These are phyloP conservation scores for Teleiodes luculella DNA, from an alignment of 2,888 invertebrate genomes.

Conservation along the genomic window DNA sequence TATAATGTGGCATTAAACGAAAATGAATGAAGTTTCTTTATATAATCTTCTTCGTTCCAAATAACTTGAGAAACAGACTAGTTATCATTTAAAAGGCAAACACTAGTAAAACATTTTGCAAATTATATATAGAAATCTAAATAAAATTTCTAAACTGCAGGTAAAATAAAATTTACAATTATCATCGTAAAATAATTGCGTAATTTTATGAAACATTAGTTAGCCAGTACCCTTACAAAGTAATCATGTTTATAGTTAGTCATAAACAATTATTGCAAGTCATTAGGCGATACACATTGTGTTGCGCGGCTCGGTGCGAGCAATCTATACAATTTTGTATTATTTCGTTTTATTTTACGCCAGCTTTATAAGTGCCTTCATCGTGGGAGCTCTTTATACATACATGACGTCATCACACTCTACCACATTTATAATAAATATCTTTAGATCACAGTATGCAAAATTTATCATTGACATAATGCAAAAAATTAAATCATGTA, in stretches of 20 bases:
- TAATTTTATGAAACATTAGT: constrained; percentile 7
- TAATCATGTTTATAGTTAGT: constrained; percentile 13
- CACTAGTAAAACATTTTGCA: neutral
- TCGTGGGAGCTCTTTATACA: neutral
- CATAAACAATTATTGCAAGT: constrained; percentile 13
- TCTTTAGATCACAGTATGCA: no score
- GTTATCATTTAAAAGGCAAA: neutral
- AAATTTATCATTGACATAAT: no score
- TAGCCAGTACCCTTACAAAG: constrained; percentile 7
- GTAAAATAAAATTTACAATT: constrained; percentile 1
- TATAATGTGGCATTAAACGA: constrained; percentile 37
- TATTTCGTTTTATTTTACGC: neutral
- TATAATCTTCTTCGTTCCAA: neutral
- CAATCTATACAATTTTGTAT: constrained; percentile 3
- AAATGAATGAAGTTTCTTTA: constrained; percentile 28
- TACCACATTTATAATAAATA: no score
- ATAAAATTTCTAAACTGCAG: neutral
- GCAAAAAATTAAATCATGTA: no score
- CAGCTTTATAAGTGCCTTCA: neutral
- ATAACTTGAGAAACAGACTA: neutral
- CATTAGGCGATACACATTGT: constrained; percentile 3
- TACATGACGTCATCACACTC: neutral
- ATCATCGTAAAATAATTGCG: constrained; percentile 4
- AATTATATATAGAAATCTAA: no score
- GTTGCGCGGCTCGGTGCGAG: neutral